These are phyloP conservation scores for Holcopasites calliopsidis DNA, from an alignment of 1,140 invertebrate genomes.

Conservation along the genomic window DNA sequence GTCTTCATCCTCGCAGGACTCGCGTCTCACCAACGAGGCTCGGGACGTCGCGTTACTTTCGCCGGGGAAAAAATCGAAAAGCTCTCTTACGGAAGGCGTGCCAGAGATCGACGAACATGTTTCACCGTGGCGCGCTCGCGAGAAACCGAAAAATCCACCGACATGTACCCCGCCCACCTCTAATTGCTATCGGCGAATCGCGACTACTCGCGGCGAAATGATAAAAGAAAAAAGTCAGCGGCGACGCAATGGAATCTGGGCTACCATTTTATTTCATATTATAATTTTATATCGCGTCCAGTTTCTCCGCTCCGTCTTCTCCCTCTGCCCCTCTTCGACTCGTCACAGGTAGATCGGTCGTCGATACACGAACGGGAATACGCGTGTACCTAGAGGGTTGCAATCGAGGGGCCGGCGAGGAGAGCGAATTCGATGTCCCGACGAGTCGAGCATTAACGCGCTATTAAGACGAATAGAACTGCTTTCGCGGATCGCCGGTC, in stretches of 20 bases:
- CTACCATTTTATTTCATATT: constrained; percentile 1
- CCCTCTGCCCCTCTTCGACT: too few species aligned
- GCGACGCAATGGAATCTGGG: neutral
- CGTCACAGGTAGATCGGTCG: neutral
- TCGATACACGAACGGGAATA: neutral
- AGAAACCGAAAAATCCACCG: constrained; percentile 3
- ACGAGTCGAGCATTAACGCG: constrained; percentile 13
- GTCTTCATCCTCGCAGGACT: too few species aligned
- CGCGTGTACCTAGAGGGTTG: neutral
- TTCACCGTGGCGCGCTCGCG: neutral
- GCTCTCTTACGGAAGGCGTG: neutral
- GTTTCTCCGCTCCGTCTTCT: too few species aligned
- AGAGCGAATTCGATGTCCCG: constrained; percentile 8
- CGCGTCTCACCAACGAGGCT: too few species aligned
- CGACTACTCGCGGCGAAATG: neutral
- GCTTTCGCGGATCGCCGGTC: neutral
- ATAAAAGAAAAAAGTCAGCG: neutral
- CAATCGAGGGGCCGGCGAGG: neutral
- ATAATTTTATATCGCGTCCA: neutral
- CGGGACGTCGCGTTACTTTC: neutral
- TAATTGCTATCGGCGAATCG: constrained; percentile 31
- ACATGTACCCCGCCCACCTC: neutral
- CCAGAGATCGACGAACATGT: neutral
- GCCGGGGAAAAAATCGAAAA: neutral
- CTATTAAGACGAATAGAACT: constrained; percentile 27